These are phyloP conservation scores for Lucifuga dentata DNA, from an alignment of 2,113 vertebrate species.

Conservation along the genomic window DNA sequence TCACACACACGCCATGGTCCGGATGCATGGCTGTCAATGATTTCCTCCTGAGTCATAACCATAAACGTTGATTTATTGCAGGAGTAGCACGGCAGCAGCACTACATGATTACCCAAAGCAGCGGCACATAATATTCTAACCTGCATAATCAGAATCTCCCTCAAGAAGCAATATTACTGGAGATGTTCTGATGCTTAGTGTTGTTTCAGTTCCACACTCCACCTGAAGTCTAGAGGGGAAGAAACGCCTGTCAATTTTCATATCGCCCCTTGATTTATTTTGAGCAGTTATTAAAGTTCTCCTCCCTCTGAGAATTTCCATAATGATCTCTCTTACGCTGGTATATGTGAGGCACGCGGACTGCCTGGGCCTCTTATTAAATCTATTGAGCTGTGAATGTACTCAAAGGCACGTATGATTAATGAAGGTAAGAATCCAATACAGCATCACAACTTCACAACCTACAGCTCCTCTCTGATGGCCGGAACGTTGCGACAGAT, in stretches of 20 bases:
- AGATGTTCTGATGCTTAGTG: slow-evolving; percentile 51
- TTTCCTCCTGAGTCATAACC: slow-evolving; percentile 64
- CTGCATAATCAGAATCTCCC: slow-evolving; percentile 67
- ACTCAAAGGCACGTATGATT: slow-evolving; percentile 78
- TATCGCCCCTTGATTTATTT: slow-evolving; percentile 76
- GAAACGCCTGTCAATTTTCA: slow-evolving; percentile 72
- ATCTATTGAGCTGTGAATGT: slow-evolving; percentile 75
- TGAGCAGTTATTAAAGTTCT: slow-evolving; percentile 75
- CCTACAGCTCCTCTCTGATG: slow-evolving; percentile 14
- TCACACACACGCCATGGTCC: slow-evolving; percentile 30
- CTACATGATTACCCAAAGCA: slow-evolving; percentile 68
- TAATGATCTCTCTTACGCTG: slow-evolving; percentile 71
- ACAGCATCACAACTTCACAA: slow-evolving; percentile 58
- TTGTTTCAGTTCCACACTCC: slow-evolving; percentile 63
- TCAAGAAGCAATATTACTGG: slow-evolving; percentile 69
- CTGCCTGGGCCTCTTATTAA: slow-evolving; percentile 69
- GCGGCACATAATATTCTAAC: slow-evolving; percentile 66
- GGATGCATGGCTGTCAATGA: slow-evolving; percentile 56
- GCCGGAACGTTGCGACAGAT: background rate
- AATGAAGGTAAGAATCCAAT: slow-evolving; percentile 66
- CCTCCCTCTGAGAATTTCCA: slow-evolving; percentile 71
- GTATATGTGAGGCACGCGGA: slow-evolving; percentile 54
- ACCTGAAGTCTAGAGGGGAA: slow-evolving; percentile 60
- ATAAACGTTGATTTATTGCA: slow-evolving; percentile 73
- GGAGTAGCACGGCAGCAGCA: slow-evolving; percentile 42